Base-by-base conservation (phyloP, 2,888 invertebrate species). In the Adela reaumurella region DNA sequence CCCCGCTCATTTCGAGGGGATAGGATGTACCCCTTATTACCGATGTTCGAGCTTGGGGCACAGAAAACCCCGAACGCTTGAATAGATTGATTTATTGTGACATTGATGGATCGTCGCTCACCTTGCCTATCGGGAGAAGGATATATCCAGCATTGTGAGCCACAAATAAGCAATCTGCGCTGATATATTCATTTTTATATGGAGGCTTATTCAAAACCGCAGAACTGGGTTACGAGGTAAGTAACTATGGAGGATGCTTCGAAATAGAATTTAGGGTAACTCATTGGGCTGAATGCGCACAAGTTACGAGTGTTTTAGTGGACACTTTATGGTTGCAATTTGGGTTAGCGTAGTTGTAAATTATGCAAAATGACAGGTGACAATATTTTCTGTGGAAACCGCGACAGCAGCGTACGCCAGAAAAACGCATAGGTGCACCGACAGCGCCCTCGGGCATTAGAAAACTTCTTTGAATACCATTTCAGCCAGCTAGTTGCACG, bases 1-100 rank as follows among this genome's bases (percentile, higher is more conserved):
- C n/a, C 35, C 35, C 35, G 35, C 35, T 35, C 35, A 8, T 35
- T 35, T 35, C 8, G 14, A 35, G 35, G 35, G 35, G 35, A 3
- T 35, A 4, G n/a, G 8, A 35, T 14, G 35, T 14, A 14, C 35
- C 24, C n/a, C 35, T 35, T 35, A 35, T 35, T 35, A 35, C 35
- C 3, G 4, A 35, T 14, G 35, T 14, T 35, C n/a, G 3, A 11
- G 35, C 11, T 3, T 8, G 35, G 35, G 35, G 35, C 24, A 14
- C 11, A 3, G 4, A 8, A 11, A 11, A 3, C 8, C 11, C n/a
- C 11, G 3, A 11, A 35, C 14, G 35, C 11, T 35, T 11, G 35
- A 35, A 35, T 35, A 35, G 54, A 54, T 54, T 54, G 54, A 54
- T 54, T 54, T 54, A 54, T 54, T 54, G 54, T 50, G 54, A 54